Evolutionary conservation across 1,140 invertebrate species (phyloP).

Genomic region (Meloidogyne exigua): DNA sequence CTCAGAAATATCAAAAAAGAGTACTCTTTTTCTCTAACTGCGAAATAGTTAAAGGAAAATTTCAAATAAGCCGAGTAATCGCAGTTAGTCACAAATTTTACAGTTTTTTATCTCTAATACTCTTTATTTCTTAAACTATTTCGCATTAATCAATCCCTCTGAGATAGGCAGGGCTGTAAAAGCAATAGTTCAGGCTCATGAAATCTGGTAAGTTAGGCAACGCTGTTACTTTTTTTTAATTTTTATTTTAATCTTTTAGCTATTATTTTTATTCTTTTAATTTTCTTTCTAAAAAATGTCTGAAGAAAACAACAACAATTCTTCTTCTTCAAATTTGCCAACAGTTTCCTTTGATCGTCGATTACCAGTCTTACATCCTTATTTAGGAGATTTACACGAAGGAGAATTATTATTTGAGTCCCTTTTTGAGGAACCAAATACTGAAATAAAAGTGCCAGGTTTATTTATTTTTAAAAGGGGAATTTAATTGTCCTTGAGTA

Average conservation of each 20-base stretch:
- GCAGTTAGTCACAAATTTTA: too few species aligned
- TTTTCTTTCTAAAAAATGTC: neutral
- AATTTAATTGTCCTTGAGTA: neutral
- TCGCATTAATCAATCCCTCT: too few species aligned
- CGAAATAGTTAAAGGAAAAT: neutral
- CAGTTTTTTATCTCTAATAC: too few species aligned
- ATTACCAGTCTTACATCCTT: constrained; percentile 7
- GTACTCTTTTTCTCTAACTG: neutral
- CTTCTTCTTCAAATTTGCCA: neutral
- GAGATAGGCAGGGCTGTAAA: too few species aligned
- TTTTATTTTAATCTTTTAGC: too few species aligned
- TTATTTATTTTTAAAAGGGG: neutral
- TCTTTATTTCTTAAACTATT: too few species aligned
- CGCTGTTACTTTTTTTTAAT: too few species aligned
- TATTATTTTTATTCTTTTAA: neutral
- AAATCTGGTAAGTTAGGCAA: too few species aligned
- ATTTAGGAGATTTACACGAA: constrained; percentile 12
- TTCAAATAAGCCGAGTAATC: too few species aligned
- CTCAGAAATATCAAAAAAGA: neutral
- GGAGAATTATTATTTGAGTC: constrained; percentile 12
- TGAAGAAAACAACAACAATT: neutral
- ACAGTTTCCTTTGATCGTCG: constrained; percentile 2
- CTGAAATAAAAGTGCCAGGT: constrained; percentile 14
- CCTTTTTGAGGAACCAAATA: constrained; percentile 9
- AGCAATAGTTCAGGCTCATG: too few species aligned